Evolutionary conservation across 2,888 invertebrate genomes (phyloP), one percentile per base, ranked within the genome.

Genomic region (Hermaeophaga mercurialis): DNA sequence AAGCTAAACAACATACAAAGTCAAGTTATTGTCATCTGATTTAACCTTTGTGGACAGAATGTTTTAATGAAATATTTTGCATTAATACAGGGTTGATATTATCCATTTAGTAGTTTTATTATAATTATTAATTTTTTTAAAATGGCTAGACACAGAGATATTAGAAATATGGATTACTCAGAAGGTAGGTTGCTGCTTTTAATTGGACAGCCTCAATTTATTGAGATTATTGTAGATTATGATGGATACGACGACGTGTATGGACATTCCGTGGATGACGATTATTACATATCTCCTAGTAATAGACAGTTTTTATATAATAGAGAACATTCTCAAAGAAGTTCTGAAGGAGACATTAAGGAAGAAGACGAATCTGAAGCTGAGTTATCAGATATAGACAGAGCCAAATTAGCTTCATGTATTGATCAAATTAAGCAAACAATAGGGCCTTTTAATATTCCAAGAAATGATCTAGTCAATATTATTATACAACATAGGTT

Each of bases 201-300:
- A 22, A 28, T 26, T 17, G 43, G 34, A 50, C 22, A 18, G 6
- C 8, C 7, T 8, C 7, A 28, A 12, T 44, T 45, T 56, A 53
- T 55, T 49, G 58, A 36, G 34, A 33, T 39, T 48, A 62, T 78
- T 79, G 22, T 71, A 88, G 96, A 96, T 72, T 95, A 91, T 73
- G 95, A 95, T 71, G 89, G 86, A 11, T 91, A 91, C 70, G 92
- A 94, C 72, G 94, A 93, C 80, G 85, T 92, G 57, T 96, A 94
- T 75, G 96, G 96, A 8, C 91, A 93, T 77, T 96, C 96, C 1
- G 89, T 95, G 34, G 96, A 96, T 78, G 96, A 96, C 73, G 94
- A 94, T 73, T 90, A 86, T 76, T 90, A 89, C 73, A 86, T 94
- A 70, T 96, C 96, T 9, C 95, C 96, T 1, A 90, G 90, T 72